Base-by-base conservation (phyloP, 2,888 invertebrate genomes). In the Caenorhabditis sinica region DNA sequence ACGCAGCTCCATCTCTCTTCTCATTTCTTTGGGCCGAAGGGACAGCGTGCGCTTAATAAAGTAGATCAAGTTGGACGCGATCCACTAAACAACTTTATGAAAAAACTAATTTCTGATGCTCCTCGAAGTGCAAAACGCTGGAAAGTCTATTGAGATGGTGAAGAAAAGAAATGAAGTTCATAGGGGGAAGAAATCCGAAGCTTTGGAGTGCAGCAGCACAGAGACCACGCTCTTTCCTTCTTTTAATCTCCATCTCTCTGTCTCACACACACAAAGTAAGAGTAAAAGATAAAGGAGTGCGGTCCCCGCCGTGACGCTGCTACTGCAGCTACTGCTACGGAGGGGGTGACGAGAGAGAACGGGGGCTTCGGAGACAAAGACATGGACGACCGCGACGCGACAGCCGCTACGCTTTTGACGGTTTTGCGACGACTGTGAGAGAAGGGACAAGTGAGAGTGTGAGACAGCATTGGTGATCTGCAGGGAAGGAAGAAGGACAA, bases 221-320 rank as follows among this genome's bases (percentile, higher is more conserved):
- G 79, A 79, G 71, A 79, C 79, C 79, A 79, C 71, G 23, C 56
- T 58, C 76, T 65, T 60, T 72, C 61, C 53, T 69, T 56, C 69
- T 69, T 69, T 69, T 40, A 33, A 53, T 69, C 36, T 76, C 58
- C 43, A 40, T 40, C 40, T 40, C 36, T 36, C 30, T 45, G 68
- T 33, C 65, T 40, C 63, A 36, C 63, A 74, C 68, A 69, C 79
- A 65, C 79, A 72, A 79, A 79, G 79, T 79, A 79, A 79, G 79
- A 79, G 79, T 79, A 79, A 79, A 79, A 79, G 79, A 79, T 79
- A 79, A 79, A 79, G 65, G 79, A 79, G 79, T 79, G 79, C 71
- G 71, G 79, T 72, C 71, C 68, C 66, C 77, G n/a, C 61, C 63
- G 30, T 65, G 71, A 51, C 53, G 69, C 77, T 51, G 51, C 69